Evolutionary conservation across 2,888 invertebrate species (phyloP).

Genomic region (Cheilosia scutellata): DNA sequence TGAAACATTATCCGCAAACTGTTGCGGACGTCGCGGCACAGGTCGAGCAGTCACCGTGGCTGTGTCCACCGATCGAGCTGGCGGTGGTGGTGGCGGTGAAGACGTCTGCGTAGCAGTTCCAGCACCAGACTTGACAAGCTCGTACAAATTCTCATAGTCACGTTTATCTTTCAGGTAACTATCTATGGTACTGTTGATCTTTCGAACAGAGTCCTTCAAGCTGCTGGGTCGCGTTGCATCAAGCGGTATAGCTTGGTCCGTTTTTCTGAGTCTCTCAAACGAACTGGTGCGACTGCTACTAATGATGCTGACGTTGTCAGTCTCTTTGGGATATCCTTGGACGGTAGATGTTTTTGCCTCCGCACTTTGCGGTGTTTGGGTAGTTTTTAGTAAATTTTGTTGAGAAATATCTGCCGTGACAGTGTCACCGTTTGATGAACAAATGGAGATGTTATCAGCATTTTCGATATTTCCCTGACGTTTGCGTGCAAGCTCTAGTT

Average conservation of each 20-base stretch:
- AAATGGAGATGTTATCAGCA: slow-evolving; percentile 84
- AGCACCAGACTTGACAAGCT: slow-evolving; percentile 79
- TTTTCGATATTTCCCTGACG: slow-evolving; percentile 80
- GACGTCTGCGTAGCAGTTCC: slow-evolving; percentile 63
- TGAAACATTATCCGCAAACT: slow-evolving; percentile 69
- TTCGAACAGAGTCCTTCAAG: slow-evolving; percentile 83
- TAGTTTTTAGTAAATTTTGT: slow-evolving; percentile 26
- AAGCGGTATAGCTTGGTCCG: slow-evolving; percentile 73
- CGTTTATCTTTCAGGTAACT: slow-evolving; percentile 84
- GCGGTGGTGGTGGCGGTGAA: slow-evolving; percentile 79
- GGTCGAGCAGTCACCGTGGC: slow-evolving; percentile 78
- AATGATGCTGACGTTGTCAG: slow-evolving; percentile 41
- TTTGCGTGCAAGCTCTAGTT: slow-evolving; percentile 86
- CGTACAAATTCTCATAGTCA: slow-evolving; percentile 83
- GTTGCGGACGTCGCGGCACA: slow-evolving; percentile 55
- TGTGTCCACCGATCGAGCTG: slow-evolving; percentile 80
- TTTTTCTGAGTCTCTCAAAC: slow-evolving; percentile 81
- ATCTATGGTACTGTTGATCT: slow-evolving; percentile 84
- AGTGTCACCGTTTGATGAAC: slow-evolving; percentile 84
- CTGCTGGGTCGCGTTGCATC: slow-evolving; percentile 80
- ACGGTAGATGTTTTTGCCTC: slow-evolving; percentile 47
- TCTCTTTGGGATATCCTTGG: slow-evolving; percentile 62
- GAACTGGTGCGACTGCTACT: slow-evolving; percentile 81
- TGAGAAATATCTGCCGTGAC: slow-evolving; percentile 79
- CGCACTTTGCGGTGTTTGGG: slow-evolving; percentile 36